phyloP scores from a whole-genome alignment of 2,797 vertebrate genomes.

The Morus bassanus region DNA sequence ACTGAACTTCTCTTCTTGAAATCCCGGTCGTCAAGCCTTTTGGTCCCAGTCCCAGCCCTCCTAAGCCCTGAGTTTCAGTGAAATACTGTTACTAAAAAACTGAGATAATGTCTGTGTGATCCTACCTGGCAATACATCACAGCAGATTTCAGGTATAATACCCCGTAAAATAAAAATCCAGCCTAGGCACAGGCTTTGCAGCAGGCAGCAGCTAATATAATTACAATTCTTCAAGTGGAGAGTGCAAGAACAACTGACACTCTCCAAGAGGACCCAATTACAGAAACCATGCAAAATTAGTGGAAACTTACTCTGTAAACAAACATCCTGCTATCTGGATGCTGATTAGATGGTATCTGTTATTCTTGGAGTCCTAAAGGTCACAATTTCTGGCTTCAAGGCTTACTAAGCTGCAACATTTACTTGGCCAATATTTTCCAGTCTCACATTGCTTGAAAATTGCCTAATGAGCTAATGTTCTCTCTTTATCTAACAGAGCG shows the following conservation, averaged over 20 bases:
- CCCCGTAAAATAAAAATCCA: background rate
- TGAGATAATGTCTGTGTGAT: background rate
- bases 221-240: background rate
- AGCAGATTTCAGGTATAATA: background rate
- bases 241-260: background rate
- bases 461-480: constrained; percentile 58
- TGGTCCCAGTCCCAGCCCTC: background rate
- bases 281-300: constrained; percentile 55
- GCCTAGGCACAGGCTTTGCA: background rate
- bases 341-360: constrained; percentile 74
- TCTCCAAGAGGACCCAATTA: constrained; percentile 42
- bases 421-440: constrained; percentile 66
- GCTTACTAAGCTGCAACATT: constrained; percentile 65
- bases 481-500: constrained; percentile 50
- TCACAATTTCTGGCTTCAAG: constrained; percentile 69
- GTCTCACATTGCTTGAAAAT: constrained; percentile 64
- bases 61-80: background rate
- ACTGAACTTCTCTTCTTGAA: background rate
- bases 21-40: background rate
- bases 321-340: constrained; percentile 67
- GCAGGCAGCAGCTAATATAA: background rate
- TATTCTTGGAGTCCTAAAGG: constrained; percentile 61
- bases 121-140: background rate
- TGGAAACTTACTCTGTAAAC: constrained; percentile 61
- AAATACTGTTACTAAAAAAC: background rate